These are phyloP conservation scores for Cyprinodon tularosa DNA, from an alignment of 2,113 vertebrate genomes.

Conservation along the genomic window DNA sequence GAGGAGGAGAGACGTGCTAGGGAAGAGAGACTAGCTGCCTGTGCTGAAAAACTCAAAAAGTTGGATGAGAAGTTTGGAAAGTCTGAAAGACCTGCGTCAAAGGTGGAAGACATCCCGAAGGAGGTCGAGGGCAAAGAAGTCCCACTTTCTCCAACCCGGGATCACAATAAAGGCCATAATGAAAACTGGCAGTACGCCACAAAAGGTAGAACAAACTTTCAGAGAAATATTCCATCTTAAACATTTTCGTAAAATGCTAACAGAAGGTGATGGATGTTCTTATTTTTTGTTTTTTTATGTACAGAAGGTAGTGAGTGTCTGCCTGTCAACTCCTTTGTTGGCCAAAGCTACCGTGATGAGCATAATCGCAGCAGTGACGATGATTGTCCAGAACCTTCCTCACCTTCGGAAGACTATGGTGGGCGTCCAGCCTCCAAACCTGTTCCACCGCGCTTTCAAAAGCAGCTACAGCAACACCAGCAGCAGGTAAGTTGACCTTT, in stretches of 20 bases:
- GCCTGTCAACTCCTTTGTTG: conserved; percentile 74
- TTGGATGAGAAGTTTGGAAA: conserved; percentile 94
- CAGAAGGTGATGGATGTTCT: not conserved
- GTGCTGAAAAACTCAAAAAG: conserved; percentile 95
- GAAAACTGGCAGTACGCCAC: conserved; percentile 81
- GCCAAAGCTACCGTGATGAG: conserved; percentile 82
- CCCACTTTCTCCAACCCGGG: conserved; percentile 75
- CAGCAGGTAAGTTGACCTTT: conserved; percentile 70
- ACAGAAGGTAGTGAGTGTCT: conserved; percentile 69
- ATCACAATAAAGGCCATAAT: conserved; percentile 71
- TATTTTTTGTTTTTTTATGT: not conserved
- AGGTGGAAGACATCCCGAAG: conserved; percentile 79
- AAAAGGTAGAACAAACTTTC: conserved; percentile 81
- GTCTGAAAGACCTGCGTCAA: conserved; percentile 83
- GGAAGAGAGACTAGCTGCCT: conserved; percentile 93
- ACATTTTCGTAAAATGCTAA: not conserved
- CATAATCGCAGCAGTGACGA: conserved; percentile 86
- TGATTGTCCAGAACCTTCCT: conserved; percentile 82
- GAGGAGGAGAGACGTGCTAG: conserved; percentile 93
- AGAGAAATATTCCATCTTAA: no score
- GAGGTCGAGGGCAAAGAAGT: conserved; percentile 75
- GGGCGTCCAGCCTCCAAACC: conserved; percentile 86
- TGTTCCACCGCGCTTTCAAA: conserved; percentile 92
- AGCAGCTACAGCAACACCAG: conserved; percentile 85
- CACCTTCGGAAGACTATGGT: conserved; percentile 86